Conservation (phyloP, 2,113 vertebrate species). For the Willisornis vidua region DNA sequence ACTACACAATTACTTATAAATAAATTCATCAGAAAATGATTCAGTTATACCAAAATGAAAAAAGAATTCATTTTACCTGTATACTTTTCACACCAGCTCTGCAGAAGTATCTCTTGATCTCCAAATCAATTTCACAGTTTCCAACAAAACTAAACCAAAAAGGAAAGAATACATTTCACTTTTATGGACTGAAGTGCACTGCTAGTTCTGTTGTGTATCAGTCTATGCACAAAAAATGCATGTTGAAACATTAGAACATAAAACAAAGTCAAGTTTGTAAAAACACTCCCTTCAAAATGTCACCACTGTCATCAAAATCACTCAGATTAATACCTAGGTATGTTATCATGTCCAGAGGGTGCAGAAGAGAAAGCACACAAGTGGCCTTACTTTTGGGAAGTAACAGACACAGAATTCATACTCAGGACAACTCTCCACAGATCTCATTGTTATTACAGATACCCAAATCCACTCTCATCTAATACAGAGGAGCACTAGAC, state of each 20-base stretch:
- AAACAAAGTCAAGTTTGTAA: background rate
- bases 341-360: background rate
- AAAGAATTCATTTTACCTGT: constrained; percentile 78
- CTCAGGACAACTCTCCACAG: background rate
- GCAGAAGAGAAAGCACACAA: fast-evolving
- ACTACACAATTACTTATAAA: background rate
- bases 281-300: background rate
- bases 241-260: background rate
- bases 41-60: background rate
- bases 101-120: constrained; percentile 97
- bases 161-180: background rate
- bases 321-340: background rate
- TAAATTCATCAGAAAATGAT: background rate
- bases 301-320: background rate
- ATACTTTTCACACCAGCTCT: constrained; percentile 96
- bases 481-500: background rate
- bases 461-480: background rate
- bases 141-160: constrained; percentile 87
- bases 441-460: background rate
- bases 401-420: background rate
- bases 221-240: background rate
- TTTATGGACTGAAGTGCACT: background rate
- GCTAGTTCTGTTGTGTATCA: background rate
- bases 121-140: constrained; percentile 93
- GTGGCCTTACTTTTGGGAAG: background rate